Percentiles rank a stretch among this genome's conserved stretches.
These are phyloP conservation scores for Morone chrysops DNA, from an alignment of 2,113 vertebrate species.

Conservation along the genomic window DNA sequence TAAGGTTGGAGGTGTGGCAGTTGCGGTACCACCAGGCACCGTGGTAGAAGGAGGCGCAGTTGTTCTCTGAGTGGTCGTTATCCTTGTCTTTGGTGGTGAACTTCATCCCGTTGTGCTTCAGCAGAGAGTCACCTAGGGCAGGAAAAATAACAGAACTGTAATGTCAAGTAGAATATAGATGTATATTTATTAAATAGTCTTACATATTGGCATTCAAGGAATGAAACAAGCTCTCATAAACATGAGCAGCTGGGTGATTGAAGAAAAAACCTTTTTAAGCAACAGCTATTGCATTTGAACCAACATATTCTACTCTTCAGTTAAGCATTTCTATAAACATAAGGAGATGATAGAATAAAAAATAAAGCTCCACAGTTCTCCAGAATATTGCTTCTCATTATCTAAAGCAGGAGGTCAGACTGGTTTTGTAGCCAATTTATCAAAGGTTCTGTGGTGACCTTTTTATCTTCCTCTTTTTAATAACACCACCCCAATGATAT, in stretches of 20 bases:
- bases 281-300: neutral
- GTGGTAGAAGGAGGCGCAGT: conserved; percentile 97
- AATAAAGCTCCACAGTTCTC: conserved; percentile 26
- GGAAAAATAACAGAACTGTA: neutral
- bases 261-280: neutral
- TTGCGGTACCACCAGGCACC: conserved; percentile 99
- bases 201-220: neutral
- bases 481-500: conserved; percentile 43
- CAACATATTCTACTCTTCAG: conserved; percentile 31
- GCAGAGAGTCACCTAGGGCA: conserved; percentile 90
- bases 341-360: conserved; percentile 36
- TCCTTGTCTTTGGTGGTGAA: conserved; percentile 98
- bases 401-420: conserved; percentile 58
- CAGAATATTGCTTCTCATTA: conserved; percentile 58
- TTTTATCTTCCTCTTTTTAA: conserved; percentile 62
- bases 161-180: neutral
- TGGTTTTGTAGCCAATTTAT: conserved; percentile 71
- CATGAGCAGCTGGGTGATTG: neutral
- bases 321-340: conserved; percentile 41
- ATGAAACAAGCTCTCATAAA: neutral
- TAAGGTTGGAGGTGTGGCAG: conserved; percentile 99
- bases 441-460: conserved; percentile 70
- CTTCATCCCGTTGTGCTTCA: conserved; percentile 97
- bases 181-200: neutral
- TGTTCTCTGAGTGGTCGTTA: conserved; percentile 98